phyloP scores from a whole-genome alignment of 2,113 vertebrate species.

The Rhadina sibilatrix region DNA sequence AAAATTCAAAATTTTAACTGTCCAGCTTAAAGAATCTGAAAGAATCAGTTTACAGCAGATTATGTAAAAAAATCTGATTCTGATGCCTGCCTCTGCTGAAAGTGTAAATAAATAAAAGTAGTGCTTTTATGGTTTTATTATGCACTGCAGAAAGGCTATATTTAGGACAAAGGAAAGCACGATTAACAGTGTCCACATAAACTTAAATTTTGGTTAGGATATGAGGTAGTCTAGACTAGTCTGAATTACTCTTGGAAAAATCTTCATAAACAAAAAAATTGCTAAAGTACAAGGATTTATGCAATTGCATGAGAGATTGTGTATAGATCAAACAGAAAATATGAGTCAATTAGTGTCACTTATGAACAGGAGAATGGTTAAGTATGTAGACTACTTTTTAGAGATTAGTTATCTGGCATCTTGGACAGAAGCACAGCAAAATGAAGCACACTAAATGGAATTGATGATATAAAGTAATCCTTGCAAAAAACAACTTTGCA shows the following conservation, averaged over 20 bases:
- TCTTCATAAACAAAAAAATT: background rate
- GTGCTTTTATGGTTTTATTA: background rate
- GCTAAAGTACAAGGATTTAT: background rate
- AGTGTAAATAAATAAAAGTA: background rate
- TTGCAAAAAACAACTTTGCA: conserved; percentile 10
- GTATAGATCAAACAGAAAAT: background rate
- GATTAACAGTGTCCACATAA: background rate
- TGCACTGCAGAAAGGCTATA: background rate
- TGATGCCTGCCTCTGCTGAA: background rate
- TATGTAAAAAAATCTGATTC: background rate
- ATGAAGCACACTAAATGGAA: background rate
- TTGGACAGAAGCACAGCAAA: background rate
- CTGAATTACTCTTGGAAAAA: background rate
- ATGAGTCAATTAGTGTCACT: background rate
- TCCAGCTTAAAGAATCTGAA: background rate
- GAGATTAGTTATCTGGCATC: background rate
- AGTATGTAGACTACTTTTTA: background rate
- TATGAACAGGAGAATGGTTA: background rate
- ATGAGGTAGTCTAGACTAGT: background rate
- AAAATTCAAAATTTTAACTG: background rate
- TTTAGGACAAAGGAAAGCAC: background rate
- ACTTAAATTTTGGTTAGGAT: background rate
- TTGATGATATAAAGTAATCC: background rate
- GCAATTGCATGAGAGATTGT: background rate
- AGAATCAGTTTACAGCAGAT: background rate